Evolutionary conservation across 2,888 invertebrate species (phyloP), one percentile per base, ranked within the genome.

Genomic region (Hyppa rectilinea): DNA sequence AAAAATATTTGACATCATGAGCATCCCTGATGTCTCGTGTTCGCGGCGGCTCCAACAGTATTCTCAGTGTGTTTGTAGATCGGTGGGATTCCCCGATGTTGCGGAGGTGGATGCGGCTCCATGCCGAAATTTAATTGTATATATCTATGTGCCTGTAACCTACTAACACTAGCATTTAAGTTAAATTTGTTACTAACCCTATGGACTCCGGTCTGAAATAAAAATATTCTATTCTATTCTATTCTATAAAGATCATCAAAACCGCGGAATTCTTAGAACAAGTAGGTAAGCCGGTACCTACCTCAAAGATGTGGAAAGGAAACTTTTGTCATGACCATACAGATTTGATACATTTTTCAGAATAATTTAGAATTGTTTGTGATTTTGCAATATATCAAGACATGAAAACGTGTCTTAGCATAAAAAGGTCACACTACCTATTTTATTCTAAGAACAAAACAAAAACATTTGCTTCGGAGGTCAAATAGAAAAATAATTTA

Each of bases 161-260:
- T n/a, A n/a, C n/a, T n/a, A n/a, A n/a, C n/a, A n/a, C n/a, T n/a
- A n/a, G n/a, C n/a, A n/a, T n/a, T n/a, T n/a, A n/a, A n/a, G n/a
- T n/a, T n/a, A n/a, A n/a, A n/a, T n/a, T n/a, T n/a, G n/a, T n/a
- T n/a, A n/a, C n/a, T n/a, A n/a, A n/a, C n/a, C n/a, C n/a, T n/a
- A n/a, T n/a, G n/a, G n/a, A n/a, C n/a, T n/a, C n/a, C n/a, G n/a
- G n/a, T n/a, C n/a, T n/a, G n/a, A n/a, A n/a, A n/a, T n/a, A n/a
- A n/a, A n/a, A n/a, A n/a, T n/a, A n/a, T n/a, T n/a, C n/a, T n/a
- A n/a, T n/a, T n/a, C n/a, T n/a, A n/a, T n/a, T n/a, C n/a, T n/a
- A n/a, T n/a, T n/a, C n/a, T n/a, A n/a, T n/a, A n/a, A 45, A 23
- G n/a, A 26, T n/a, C 14, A 34, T 43, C 10, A 69, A 50, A 40